phyloP scores from a whole-genome alignment of 2,888 invertebrate genomes.

The Ptychoptera albimana region DNA sequence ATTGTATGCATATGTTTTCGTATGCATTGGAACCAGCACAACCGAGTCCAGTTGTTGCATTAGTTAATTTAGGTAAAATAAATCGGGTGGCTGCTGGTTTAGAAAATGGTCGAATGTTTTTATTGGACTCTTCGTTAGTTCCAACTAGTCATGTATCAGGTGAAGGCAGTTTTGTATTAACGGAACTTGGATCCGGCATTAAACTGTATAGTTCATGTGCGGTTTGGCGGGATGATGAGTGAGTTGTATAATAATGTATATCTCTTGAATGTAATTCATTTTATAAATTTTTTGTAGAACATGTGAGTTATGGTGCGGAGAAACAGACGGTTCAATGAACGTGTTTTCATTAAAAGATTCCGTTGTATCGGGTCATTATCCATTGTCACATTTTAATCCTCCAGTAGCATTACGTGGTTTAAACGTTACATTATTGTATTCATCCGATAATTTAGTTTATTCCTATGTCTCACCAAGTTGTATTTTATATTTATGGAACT shows the following conservation, averaged over 20 bases:
- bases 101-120: slow-evolving; percentile 59
- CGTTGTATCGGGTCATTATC: slow-evolving; percentile 57
- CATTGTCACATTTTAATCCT: slow-evolving; percentile 42
- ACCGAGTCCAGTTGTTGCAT: slow-evolving; percentile 46
- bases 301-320: slow-evolving; percentile 81
- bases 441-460: slow-evolving; percentile 47
- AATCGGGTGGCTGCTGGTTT: slow-evolving; percentile 69
- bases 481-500: slow-evolving; percentile 78
- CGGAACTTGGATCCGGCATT: slow-evolving; percentile 55
- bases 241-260: slow-evolving; percentile 4
- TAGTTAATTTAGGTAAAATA: slow-evolving; percentile 47
- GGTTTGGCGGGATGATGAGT: slow-evolving; percentile 28
- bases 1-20: slow-evolving; percentile 41
- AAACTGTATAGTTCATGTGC: slow-evolving; percentile 52
- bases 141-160: slow-evolving; percentile 43
- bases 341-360: slow-evolving; percentile 57
- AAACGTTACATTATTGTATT: slow-evolving; percentile 53
- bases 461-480: slow-evolving; percentile 78
- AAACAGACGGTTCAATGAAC: slow-evolving; percentile 59
- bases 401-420: slow-evolving; percentile 40
- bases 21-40: slow-evolving; percentile 52
- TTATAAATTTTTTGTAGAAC: slow-evolving; percentile 25
- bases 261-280: background rate
- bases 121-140: slow-evolving; percentile 45
- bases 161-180: slow-evolving; percentile 62